These are phyloP conservation scores for Phrynocephalus vlangalii DNA, from an alignment of 2,797 vertebrate species.

Conservation along the genomic window DNA sequence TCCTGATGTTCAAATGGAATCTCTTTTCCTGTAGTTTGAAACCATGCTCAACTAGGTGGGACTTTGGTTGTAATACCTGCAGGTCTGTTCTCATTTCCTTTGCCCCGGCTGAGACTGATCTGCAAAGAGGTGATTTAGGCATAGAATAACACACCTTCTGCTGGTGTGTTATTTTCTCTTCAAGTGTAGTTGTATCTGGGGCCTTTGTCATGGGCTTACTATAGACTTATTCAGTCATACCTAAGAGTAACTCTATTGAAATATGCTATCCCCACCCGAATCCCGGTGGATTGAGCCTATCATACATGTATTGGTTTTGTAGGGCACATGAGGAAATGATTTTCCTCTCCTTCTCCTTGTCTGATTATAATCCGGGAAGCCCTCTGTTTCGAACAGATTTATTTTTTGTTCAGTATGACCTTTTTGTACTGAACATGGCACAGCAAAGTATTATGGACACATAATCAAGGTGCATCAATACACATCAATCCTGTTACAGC, in stretches of 20 bases:
- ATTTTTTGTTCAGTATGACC: not conserved
- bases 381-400: not conserved
- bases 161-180: not conserved
- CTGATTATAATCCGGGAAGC: not conserved
- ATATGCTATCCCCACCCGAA: not conserved
- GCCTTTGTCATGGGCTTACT: not conserved
- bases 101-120: not conserved
- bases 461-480: not conserved
- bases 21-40: too few species aligned
- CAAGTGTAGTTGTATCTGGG: not conserved
- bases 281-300: not conserved
- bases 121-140: not conserved
- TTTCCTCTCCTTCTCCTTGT: not conserved
- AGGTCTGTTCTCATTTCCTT: not conserved
- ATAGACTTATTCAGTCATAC: not conserved
- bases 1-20: too few species aligned
- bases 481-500: not conserved
- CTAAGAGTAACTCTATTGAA: not conserved
- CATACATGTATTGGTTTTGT: not conserved
- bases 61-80: not conserved
- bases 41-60: not conserved
- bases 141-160: not conserved
- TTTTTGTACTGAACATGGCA: not conserved
- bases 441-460: not conserved
- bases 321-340: not conserved